Evolutionary conservation across 1,140 invertebrate genomes (phyloP), one percentile per base, ranked within the genome.

Genomic region (Papilio polytes): DNA sequence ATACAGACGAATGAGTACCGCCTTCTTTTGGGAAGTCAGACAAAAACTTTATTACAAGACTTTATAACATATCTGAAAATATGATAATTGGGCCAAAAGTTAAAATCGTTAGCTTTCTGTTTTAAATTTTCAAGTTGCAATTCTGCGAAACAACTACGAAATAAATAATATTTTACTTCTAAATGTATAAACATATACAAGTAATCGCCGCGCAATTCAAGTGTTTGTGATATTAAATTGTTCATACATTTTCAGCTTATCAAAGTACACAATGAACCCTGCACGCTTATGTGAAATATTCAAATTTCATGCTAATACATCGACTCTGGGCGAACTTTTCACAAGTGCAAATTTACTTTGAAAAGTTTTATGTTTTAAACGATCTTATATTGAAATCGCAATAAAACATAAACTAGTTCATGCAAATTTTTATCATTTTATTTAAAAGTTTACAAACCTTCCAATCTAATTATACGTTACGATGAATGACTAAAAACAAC

Each of bases 201-300:
- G 13, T 12, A n/a, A 66, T 31, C 10, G 31, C 26, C 26, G 63
- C 12, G 31, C 63, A 66, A 31, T 66, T 66, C 26, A 66, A 13
- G 26, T 66, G 26, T 66, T 66, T 66, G 22, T 31, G 26, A 66
- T 63, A 26, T 63, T 66, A 66, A 31, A 66, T 66, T 66, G 36
- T 66, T 66, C 63, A 31, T 13, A 66, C 22, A 66, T 22, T 15
- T 66, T 66, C 22, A 66, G 63, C 63, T 66, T 66, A 66, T 66
- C 63, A 66, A 66, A 66, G 63, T 66, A 66, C 12, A 66, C 63
- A 66, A 66, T 66, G 63, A 66, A 66, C 26, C 13, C 12, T 31
- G 63, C 63, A 66, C 63, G 63, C 63, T 66, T 13, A 66, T 66
- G 63, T 66, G 22, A 66, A 66, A 66, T 66, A 66, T 66, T 66